Evolutionary conservation across 2,797 vertebrate species (phyloP).

Genomic region (Enteromius viviparus): DNA sequence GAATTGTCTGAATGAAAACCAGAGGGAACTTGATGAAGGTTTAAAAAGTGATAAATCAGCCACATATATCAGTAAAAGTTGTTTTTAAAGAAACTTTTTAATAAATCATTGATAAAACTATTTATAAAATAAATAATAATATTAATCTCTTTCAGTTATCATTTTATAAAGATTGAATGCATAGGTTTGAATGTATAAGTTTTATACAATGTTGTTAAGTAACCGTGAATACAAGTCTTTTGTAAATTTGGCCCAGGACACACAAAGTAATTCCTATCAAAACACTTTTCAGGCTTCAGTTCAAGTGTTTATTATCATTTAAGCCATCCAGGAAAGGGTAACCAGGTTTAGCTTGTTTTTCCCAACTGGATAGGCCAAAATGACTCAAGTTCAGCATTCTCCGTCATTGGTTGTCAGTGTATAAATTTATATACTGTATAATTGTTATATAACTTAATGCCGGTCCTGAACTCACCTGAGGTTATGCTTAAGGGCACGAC

Average conservation of each 20-base stretch:
- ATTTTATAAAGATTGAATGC: not conserved
- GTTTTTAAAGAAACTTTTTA: not conserved
- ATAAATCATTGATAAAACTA: not conserved
- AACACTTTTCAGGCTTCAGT: constrained; percentile 30
- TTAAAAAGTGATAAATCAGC: not conserved
- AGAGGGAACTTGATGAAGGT: not conserved
- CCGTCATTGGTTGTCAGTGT: not conserved
- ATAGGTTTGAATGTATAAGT: not conserved
- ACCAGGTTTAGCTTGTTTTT: not conserved
- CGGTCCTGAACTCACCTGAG: not conserved
- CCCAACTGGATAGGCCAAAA: not conserved
- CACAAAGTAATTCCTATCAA: constrained; percentile 7
- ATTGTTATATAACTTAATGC: not conserved
- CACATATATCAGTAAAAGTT: not conserved
- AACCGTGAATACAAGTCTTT: not conserved
- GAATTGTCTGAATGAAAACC: constrained; percentile 1
- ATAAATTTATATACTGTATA: not conserved
- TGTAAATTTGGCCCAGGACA: not conserved
- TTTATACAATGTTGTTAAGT: not conserved
- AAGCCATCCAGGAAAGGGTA: not conserved
- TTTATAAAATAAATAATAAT: not conserved
- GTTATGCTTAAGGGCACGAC: not conserved
- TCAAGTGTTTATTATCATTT: constrained; percentile 36
- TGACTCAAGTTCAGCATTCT: not conserved
- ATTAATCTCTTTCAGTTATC: not conserved